Evolutionary conservation across 2,888 invertebrate species (phyloP).

Genomic region (Megalurothrips usitatus): DNA sequence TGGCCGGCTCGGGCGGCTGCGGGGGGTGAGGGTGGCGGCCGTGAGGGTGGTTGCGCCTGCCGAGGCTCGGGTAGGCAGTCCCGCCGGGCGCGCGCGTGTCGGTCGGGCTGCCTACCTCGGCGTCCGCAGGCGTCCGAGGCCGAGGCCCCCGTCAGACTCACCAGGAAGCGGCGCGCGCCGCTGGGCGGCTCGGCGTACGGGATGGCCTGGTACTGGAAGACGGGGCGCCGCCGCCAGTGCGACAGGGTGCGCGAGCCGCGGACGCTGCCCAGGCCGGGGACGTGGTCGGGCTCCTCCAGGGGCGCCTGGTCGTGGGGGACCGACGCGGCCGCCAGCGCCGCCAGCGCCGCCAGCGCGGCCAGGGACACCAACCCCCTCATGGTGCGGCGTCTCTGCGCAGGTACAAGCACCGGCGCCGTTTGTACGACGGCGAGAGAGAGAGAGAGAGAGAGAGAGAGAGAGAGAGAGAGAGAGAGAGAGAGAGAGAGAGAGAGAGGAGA

Average conservation of each 20-base stretch:
- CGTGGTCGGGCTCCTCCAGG: constrained; percentile 32
- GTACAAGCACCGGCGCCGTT: no score
- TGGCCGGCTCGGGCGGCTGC: constrained; percentile 39
- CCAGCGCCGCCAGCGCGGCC: not conserved
- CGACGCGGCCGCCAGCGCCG: constrained; percentile 16
- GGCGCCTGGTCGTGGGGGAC: constrained; percentile 39
- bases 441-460: no score
- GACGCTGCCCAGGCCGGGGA: constrained; percentile 38
- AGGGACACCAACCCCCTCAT: not conserved
- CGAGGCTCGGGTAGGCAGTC: not conserved
- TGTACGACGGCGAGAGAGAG: no score
- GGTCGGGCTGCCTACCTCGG: no score
- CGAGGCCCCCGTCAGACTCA: constrained; percentile 34
- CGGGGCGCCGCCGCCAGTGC: constrained; percentile 38
- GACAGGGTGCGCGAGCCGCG: constrained; percentile 38
- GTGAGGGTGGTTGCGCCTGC: not conserved
- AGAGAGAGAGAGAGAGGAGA: no score
- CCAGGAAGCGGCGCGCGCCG: constrained; percentile 40
- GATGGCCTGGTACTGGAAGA: constrained; percentile 41
- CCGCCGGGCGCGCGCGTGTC: no score
- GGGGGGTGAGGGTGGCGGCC: constrained; percentile 27
- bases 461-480: no score
- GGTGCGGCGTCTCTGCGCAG: not conserved
- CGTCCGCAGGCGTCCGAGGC: not conserved
- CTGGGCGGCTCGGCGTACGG: constrained; percentile 41